Percentiles rank a stretch among this genome's conserved stretches.
phyloP scores from a whole-genome alignment of 2,797 vertebrate species.

The Arrhamphus sclerolepis region DNA sequence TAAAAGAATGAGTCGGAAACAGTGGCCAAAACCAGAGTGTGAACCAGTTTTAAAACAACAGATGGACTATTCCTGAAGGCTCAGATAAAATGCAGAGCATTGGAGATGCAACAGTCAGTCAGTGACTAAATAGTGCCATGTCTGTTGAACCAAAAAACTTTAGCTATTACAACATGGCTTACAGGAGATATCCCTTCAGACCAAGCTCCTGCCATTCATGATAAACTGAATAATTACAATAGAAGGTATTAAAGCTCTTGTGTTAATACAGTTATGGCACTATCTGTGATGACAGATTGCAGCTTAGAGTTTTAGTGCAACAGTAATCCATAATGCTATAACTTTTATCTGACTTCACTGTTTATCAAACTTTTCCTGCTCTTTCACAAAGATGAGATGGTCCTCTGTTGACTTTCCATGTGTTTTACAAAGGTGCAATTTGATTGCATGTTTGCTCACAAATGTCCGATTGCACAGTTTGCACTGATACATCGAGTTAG shows the following conservation, averaged over 20 bases:
- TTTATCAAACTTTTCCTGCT: conserved; percentile 94
- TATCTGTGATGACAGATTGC: conserved; percentile 70
- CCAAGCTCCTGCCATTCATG: conserved; percentile 31
- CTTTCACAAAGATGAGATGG: conserved; percentile 96
- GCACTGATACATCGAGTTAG: conserved; percentile 93
- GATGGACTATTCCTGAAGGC: conserved; percentile 91
- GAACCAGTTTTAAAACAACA: conserved; percentile 90
- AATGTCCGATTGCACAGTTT: conserved; percentile 99
- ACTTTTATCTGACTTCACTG: conserved; percentile 77
- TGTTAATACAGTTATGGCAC: conserved; percentile 64
- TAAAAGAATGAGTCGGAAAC: conserved; percentile 53
- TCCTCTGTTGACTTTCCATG: conserved; percentile 98
- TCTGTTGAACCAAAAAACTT: conserved; percentile 52
- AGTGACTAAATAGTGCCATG: conserved; percentile 80
- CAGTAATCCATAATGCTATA: conserved; percentile 83
- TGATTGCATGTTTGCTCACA: conserved; percentile 98
- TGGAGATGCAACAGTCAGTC: conserved; percentile 77
- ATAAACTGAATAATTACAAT: conserved; percentile 43
- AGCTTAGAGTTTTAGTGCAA: conserved; percentile 86
- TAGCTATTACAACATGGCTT: conserved; percentile 41
- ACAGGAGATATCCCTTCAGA: conserved; percentile 30
- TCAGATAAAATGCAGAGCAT: conserved; percentile 98
- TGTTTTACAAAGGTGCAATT: conserved; percentile 99
- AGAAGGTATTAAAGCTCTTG: conserved; percentile 62
- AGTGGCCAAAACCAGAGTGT: conserved; percentile 75